Percentiles rank a stretch among this genome's conserved stretches.
These are phyloP conservation scores for Oligia latruncula DNA, from an alignment of 2,888 invertebrate genomes.

Conservation along the genomic window DNA sequence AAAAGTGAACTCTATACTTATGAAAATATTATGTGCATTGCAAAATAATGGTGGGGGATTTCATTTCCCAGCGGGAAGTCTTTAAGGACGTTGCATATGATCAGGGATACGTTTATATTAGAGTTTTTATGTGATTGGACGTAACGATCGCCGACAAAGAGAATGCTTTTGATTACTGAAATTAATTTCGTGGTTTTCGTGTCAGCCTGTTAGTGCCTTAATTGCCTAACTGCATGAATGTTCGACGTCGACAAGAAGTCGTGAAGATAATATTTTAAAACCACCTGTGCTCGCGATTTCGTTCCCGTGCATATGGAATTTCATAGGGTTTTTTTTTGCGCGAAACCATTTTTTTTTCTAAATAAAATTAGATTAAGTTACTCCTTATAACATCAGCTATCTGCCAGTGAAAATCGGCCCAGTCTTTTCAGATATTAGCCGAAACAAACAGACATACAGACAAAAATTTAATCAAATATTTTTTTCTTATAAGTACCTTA, in stretches of 20 bases:
- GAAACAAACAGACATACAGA: background rate
- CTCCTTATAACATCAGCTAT: background rate
- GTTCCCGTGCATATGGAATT: background rate
- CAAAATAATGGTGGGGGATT: slow-evolving; percentile 68
- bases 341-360: background rate
- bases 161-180: slow-evolving; percentile 48
- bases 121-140: slow-evolving; percentile 65
- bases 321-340: background rate
- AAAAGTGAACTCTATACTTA: slow-evolving; percentile 27
- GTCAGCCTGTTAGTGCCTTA: slow-evolving; percentile 41
- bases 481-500: too few relatives aligned
- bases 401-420: background rate
- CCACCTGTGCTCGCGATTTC: background rate
- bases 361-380: background rate
- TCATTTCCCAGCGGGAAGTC: slow-evolving; percentile 70
- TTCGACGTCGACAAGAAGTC: slow-evolving; percentile 7
- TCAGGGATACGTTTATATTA: slow-evolving; percentile 60
- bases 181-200: slow-evolving; percentile 52
- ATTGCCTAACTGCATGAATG: slow-evolving; percentile 39
- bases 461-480: too few relatives aligned
- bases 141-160: slow-evolving; percentile 59
- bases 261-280: slow-evolving; percentile 3
- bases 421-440: background rate
- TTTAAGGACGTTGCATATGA: slow-evolving; percentile 56
- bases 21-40: slow-evolving; percentile 47